Conservation (phyloP, 30 jellyfish, hydroid and myxozoan species). For the Chrysaora quinquecirrha region DNA sequence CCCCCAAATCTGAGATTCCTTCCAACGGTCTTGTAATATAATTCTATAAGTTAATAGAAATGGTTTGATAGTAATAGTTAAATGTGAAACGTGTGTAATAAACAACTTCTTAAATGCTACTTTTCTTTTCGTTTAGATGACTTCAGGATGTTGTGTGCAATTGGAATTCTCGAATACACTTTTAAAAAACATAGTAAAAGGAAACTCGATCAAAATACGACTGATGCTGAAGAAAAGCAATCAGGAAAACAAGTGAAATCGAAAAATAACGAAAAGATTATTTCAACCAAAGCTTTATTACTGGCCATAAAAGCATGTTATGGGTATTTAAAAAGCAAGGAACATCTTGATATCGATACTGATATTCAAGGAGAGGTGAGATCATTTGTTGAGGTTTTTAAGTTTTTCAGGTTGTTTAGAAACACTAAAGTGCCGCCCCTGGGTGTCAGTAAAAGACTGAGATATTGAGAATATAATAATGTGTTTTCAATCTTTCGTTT, state of each 20-base stretch:
- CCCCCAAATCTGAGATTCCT: no score
- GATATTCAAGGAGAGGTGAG: constrained; percentile 42
- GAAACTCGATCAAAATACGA: not conserved
- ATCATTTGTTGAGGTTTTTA: not conserved
- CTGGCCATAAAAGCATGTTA: constrained; percentile 81
- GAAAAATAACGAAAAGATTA: constrained; percentile 7
- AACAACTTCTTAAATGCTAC: no score
- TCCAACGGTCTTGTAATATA: no score
- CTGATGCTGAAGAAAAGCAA: not conserved
- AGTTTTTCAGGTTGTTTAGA: not conserved
- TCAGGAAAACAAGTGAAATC: not conserved
- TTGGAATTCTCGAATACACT: constrained; percentile 32
- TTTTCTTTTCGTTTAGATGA: no score
- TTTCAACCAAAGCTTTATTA: constrained; percentile 57
- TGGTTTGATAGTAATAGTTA: no score
- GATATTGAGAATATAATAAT: no score
- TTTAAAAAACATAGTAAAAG: constrained; percentile 2
- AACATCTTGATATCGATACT: constrained; percentile 76
- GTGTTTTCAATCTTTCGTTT: no score
- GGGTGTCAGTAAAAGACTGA: no score
- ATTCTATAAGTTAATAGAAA: no score
- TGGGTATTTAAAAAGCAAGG: constrained; percentile 48
- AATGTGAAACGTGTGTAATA: no score
- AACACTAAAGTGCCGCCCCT: no score
- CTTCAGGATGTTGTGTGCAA: constrained; percentile 69